Evolutionary conservation across 2,797 vertebrate genomes (phyloP).

Genomic region (Coregonus suidteri): DNA sequence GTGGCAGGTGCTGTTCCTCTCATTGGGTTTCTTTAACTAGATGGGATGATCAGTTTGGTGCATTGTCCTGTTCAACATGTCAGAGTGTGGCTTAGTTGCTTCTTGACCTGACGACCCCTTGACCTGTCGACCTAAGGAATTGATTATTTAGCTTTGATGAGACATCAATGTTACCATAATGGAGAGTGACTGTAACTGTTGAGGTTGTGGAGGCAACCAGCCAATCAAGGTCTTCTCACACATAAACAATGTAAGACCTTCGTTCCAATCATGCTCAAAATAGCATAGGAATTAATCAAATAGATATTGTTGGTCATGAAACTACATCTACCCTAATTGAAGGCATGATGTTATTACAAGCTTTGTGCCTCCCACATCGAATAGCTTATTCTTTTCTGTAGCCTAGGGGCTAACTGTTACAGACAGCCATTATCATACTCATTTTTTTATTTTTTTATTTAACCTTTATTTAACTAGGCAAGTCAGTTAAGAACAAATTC

Average conservation of each 20-base stretch:
- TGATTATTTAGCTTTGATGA: conserved; percentile 13
- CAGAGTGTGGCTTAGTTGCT: conserved; percentile 39
- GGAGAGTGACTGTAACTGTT: not conserved
- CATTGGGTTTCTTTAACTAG: conserved; percentile 26
- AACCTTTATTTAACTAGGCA: too few species aligned
- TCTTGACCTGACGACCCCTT: conserved; percentile 53
- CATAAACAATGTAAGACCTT: not conserved
- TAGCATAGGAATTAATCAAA: not conserved
- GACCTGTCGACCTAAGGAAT: conserved; percentile 17
- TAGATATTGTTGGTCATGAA: conserved; percentile 17
- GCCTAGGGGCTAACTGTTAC: conserved; percentile 58
- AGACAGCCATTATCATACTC: conserved; percentile 29
- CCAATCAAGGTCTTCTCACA: not conserved
- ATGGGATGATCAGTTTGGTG: conserved; percentile 16
- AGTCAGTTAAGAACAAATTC: too few species aligned
- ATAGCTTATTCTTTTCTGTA: conserved; percentile 54
- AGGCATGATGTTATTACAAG: conserved; percentile 42
- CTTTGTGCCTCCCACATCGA: conserved; percentile 47
- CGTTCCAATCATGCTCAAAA: not conserved
- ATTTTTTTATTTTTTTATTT: too few species aligned
- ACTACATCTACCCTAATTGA: conserved; percentile 13
- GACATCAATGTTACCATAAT: conserved; percentile 17
- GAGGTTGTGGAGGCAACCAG: not conserved
- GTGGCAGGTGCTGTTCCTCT: conserved; percentile 54
- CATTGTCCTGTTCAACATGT: conserved; percentile 31